Evolutionary conservation across 64 coral and sea anemone species (phyloP).

Genomic region (Cladopsammia gracilis): DNA sequence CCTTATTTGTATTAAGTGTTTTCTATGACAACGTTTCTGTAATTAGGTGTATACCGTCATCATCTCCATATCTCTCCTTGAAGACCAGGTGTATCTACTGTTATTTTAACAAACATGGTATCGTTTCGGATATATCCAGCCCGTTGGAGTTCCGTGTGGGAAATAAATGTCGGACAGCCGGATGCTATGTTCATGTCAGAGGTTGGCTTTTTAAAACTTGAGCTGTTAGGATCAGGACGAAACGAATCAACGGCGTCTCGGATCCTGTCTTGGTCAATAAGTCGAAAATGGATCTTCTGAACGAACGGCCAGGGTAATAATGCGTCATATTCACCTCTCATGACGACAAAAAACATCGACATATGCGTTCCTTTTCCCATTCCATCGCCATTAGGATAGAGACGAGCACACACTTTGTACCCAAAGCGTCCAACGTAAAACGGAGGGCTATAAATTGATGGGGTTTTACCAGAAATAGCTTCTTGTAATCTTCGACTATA

Average conservation of each 20-base stretch:
- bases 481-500: constrained; percentile 66
- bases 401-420: constrained; percentile 82
- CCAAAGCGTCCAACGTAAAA: constrained; percentile 83
- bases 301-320: constrained; percentile 78
- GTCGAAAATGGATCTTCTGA: constrained; percentile 74
- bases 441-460: constrained; percentile 75
- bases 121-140: constrained; percentile 69
- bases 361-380: constrained; percentile 79
- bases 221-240: constrained; percentile 74
- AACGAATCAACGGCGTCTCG: constrained; percentile 66
- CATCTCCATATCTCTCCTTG: neutral
- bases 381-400: constrained; percentile 84
- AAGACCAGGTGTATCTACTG: constrained; percentile 56
- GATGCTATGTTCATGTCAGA: constrained; percentile 82
- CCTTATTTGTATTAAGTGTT: no score
- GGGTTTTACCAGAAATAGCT: constrained; percentile 47
- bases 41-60: neutral
- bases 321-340: constrained; percentile 78
- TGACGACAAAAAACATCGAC: constrained; percentile 79
- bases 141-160: constrained; percentile 17
- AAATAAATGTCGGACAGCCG: constrained; percentile 74
- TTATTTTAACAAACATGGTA: constrained; percentile 70
- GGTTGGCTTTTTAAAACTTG: constrained; percentile 72
- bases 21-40: no score
- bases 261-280: constrained; percentile 69